Conservation (phyloP, 2,113 vertebrate genomes). For the Bufo gargarizans region DNA sequence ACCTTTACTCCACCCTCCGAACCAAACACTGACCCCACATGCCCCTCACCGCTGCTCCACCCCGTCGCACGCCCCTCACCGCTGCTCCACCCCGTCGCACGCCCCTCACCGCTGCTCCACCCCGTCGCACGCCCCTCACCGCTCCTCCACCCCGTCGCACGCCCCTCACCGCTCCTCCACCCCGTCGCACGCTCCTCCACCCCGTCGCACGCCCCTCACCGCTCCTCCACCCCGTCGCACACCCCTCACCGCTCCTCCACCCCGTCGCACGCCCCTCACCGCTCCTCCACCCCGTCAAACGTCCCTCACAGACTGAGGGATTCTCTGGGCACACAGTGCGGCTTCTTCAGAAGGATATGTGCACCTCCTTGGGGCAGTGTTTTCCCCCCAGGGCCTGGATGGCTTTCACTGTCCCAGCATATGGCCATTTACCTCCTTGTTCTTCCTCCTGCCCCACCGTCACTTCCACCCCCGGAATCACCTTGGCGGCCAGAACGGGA, state of each 20-base stretch:
- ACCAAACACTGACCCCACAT: neutral
- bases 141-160: neutral
- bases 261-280: neutral
- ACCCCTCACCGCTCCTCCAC: too few species aligned
- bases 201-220: too few species aligned
- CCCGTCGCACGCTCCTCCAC: too few species aligned
- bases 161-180: neutral
- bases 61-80: neutral
- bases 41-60: neutral
- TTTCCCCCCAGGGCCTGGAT: conserved; percentile 83
- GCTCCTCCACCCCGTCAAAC: neutral
- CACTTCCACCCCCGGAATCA: conserved; percentile 81
- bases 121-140: too few species aligned
- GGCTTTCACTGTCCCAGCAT: conserved; percentile 78
- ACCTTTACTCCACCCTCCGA: too few species aligned
- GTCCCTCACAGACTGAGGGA: too few species aligned
- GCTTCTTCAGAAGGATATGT: conserved; percentile 80
- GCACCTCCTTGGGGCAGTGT: conserved; percentile 80
- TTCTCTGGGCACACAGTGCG: too few species aligned
- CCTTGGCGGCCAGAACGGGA: conserved; percentile 82
- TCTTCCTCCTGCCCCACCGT: conserved; percentile 87
- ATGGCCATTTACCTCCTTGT: conserved; percentile 84
- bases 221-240: too few species aligned
- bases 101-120: neutral
- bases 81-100: too few species aligned